Conservation (phyloP, 2,888 invertebrate genomes). For the Agrotis clavis region DNA sequence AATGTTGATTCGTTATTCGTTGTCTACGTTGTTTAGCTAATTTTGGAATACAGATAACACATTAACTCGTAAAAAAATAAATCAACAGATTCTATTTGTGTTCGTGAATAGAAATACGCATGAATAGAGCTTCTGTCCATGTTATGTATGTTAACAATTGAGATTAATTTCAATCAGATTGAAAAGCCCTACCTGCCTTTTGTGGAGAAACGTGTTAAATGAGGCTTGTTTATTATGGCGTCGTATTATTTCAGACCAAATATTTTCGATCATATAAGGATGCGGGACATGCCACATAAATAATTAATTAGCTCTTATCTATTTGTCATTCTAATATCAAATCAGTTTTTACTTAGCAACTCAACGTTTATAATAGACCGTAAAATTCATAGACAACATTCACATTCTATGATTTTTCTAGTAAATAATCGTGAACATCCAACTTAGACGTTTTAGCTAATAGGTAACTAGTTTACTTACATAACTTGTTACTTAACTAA, state of each 20-base stretch:
- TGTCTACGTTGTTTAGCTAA: slow-evolving; percentile 52
- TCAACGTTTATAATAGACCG: not conserved
- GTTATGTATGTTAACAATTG: slow-evolving; percentile 35
- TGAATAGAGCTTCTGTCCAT: slow-evolving; percentile 36
- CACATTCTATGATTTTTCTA: slow-evolving; percentile 5
- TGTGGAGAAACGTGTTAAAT: slow-evolving; percentile 30
- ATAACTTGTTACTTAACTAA: slow-evolving; percentile 34
- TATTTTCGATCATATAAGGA: slow-evolving; percentile 19
- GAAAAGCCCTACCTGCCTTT: slow-evolving; percentile 30
- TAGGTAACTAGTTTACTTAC: slow-evolving; percentile 39
- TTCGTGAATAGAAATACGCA: slow-evolving; percentile 44
- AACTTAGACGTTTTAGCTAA: slow-evolving; percentile 7
- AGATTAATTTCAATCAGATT: slow-evolving; percentile 41
- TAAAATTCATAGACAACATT: slow-evolving; percentile 1
- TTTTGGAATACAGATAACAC: slow-evolving; percentile 61
- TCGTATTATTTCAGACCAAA: slow-evolving; percentile 16
- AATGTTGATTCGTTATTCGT: slow-evolving; percentile 37
- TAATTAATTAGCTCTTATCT: slow-evolving; percentile 10
- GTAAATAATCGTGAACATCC: slow-evolving; percentile 19
- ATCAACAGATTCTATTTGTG: slow-evolving; percentile 48
- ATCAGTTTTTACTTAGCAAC: slow-evolving; percentile 5
- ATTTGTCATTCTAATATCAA: slow-evolving; percentile 24
- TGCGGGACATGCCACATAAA: slow-evolving; percentile 6
- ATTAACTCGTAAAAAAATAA: slow-evolving; percentile 55
- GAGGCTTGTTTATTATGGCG: slow-evolving; percentile 15